A percentile compares a stretch with the other conserved stretches of the same genome.
Evolutionary conservation across 92 coral and sea anemone genomes (phyloP).

Genomic region (Muricea muricata): DNA sequence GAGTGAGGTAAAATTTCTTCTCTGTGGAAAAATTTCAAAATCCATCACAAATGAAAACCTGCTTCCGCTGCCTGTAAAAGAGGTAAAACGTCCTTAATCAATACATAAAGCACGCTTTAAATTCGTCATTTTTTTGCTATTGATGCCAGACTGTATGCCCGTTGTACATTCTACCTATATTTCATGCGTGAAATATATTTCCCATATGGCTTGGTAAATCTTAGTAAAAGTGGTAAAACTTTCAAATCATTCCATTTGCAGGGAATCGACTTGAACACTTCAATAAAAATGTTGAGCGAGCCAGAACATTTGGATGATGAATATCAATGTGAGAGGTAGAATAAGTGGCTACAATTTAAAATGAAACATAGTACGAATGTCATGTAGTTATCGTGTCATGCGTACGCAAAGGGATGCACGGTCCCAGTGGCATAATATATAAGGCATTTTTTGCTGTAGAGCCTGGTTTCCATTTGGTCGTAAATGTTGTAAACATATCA

Average conservation of each 20-base stretch:
- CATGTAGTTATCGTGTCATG: no score
- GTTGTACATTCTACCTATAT: no score
- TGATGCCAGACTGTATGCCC: no score
- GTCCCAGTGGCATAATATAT: no score
- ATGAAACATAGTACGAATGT: not conserved
- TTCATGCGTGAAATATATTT: not conserved
- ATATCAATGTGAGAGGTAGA: constrained; percentile 12
- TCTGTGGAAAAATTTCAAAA: constrained; percentile 2
- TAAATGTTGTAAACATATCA: no score
- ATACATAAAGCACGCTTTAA: not conserved
- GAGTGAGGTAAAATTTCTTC: not conserved
- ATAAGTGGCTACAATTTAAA: not conserved
- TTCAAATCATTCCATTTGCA: not conserved
- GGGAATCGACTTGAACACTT: not conserved
- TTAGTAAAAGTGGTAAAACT: not conserved
- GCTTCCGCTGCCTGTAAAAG: not conserved
- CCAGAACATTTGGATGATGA: constrained; percentile 25
- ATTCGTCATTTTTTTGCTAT: not conserved
- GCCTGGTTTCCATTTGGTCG: no score
- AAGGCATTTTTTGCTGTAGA: no score
- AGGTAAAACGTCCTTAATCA: not conserved
- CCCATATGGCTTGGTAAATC: not conserved
- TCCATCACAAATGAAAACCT: not conserved
- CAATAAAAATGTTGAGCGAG: not conserved
- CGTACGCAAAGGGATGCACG: no score